Conservation (phyloP, 2,797 vertebrate genomes). For the Pseudopleuronectes americanus region DNA sequence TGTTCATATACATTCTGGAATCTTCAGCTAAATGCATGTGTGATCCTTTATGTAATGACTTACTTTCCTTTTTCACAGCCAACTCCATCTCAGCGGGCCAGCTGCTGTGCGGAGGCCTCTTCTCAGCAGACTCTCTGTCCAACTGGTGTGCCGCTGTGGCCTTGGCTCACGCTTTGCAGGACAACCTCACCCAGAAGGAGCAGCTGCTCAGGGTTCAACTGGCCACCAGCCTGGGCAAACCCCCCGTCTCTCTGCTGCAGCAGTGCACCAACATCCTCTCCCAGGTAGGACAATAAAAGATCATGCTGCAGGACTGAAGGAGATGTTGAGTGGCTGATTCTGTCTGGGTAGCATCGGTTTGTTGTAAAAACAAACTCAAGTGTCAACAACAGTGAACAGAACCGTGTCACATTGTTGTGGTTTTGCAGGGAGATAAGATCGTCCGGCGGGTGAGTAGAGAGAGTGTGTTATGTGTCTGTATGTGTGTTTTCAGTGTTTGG, state of each 20-base stretch:
- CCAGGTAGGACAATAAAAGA: slow-evolving; percentile 85
- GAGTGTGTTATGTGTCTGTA: slow-evolving; percentile 71
- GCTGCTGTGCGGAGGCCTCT: slow-evolving; percentile 95
- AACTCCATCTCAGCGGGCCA: slow-evolving; percentile 96
- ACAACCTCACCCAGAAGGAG: slow-evolving; percentile 95
- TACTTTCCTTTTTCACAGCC: slow-evolving; percentile 72
- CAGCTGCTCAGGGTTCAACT: slow-evolving; percentile 96
- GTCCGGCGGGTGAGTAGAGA: slow-evolving; percentile 94
- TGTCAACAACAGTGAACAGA: slow-evolving; percentile 63
- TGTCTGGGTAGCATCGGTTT: background rate
- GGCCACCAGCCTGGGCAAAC: slow-evolving; percentile 96
- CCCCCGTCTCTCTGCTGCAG: slow-evolving; percentile 95
- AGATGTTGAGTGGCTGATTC: background rate
- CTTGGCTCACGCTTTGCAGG: slow-evolving; percentile 94
- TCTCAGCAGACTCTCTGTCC: slow-evolving; percentile 95
- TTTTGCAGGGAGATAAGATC: slow-evolving; percentile 99
- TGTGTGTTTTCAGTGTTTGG: slow-evolving; percentile 73
- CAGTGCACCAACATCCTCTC: slow-evolving; percentile 99
- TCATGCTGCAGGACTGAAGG: background rate
- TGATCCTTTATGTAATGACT: background rate
- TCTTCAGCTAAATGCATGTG: background rate
- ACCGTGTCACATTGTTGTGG: slow-evolving; percentile 88
- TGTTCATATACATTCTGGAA: too few relatives aligned
- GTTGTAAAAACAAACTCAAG: slow-evolving; percentile 13
- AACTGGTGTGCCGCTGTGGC: slow-evolving; percentile 99